Evolutionary conservation across 1,140 invertebrate species (phyloP).

Genomic region (Pentalonia nigronervosa): DNA sequence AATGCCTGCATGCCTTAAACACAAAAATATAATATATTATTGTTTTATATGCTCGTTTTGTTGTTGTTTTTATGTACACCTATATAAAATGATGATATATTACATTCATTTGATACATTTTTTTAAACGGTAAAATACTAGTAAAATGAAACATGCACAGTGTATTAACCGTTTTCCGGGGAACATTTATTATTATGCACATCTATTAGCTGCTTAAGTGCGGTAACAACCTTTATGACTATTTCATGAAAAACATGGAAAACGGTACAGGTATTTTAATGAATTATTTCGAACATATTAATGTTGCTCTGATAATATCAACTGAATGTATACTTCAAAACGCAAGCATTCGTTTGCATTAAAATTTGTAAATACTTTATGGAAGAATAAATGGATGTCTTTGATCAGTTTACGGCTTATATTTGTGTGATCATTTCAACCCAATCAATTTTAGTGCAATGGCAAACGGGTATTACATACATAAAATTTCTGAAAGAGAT

Average conservation of each 20-base stretch:
- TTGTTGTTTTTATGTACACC: neutral
- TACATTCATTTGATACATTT: neutral
- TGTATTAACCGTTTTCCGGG: neutral
- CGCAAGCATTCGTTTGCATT: neutral
- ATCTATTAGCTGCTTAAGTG: conserved; percentile 16
- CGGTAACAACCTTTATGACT: conserved; percentile 14
- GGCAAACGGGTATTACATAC: neutral
- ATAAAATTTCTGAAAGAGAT: neutral
- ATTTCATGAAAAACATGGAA: conserved; percentile 16
- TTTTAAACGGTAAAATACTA: neutral
- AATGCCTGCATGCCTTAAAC: neutral
- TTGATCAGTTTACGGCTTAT: neutral
- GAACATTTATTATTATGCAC: neutral
- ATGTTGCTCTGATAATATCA: neutral
- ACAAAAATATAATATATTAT: conserved; percentile 10
- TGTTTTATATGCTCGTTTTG: neutral
- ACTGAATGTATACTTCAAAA: neutral
- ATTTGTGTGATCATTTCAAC: neutral
- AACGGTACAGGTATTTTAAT: neutral
- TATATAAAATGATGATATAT: neutral
- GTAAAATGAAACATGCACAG: conserved; percentile 6
- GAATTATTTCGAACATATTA: conserved; percentile 13
- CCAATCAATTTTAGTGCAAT: neutral
- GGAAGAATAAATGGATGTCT: neutral
- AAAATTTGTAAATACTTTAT: neutral